Conservation (phyloP, 2,797 vertebrate genomes). For the Vespertilio murinus region DNA sequence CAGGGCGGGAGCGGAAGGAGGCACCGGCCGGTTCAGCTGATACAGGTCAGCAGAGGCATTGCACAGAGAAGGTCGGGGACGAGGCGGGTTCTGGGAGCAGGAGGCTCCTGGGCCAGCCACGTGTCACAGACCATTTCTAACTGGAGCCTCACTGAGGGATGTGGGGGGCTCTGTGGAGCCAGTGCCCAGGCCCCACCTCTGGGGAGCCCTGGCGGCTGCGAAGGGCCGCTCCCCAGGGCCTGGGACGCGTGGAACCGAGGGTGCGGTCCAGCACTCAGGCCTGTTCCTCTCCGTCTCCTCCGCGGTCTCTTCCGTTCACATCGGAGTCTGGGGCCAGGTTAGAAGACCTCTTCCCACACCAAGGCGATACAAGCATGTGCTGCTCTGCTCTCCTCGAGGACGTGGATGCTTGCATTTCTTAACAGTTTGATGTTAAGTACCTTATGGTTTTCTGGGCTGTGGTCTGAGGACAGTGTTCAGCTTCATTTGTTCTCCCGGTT, state of each 20-base stretch:
- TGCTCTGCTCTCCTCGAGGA: no score
- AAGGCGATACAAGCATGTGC: no score
- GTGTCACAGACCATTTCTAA: neutral
- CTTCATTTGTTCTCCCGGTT: neutral
- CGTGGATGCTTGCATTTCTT: no score
- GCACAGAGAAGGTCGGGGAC: neutral
- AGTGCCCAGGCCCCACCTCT: neutral
- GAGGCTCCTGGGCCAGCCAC: no score
- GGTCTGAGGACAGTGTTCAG: neutral
- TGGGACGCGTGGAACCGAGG: fast-evolving
- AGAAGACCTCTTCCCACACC: no score
- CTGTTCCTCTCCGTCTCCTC: neutral
- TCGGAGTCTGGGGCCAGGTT: no score
- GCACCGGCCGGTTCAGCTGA: neutral
- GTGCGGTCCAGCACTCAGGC: fast-evolving
- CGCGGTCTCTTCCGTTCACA: no score
- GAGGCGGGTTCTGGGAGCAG: neutral
- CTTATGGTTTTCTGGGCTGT: neutral
- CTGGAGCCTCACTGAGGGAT: neutral
- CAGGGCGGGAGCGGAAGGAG: neutral
- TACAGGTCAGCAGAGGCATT: neutral
- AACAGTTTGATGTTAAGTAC: no score
- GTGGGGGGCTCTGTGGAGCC: neutral
- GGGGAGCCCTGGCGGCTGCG: neutral
- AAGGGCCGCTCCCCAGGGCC: neutral